Percentiles rank a stretch among this genome's conserved stretches.
phyloP scores from a whole-genome alignment of 1,140 invertebrate species.

The Procambarus clarkii region DNA sequence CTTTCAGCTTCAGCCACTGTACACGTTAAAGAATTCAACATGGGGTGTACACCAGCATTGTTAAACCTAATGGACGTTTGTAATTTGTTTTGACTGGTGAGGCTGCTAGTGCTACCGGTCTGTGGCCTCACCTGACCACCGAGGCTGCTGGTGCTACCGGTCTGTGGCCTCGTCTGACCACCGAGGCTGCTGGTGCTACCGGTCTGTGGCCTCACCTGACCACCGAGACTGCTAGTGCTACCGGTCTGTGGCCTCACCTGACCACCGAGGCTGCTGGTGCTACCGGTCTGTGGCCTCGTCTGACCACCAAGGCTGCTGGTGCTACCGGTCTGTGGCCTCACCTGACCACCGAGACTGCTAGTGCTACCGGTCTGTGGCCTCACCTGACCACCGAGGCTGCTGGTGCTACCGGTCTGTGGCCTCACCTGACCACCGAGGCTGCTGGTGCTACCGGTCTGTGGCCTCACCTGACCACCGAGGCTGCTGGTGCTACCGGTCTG shows the following conservation, averaged over 20 bases:
- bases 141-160: background rate
- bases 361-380: background rate
- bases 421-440: background rate
- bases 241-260: background rate
- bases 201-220: background rate
- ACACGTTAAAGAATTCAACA: background rate
- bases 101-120: background rate
- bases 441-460: background rate
- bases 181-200: background rate
- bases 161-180: background rate
- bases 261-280: background rate
- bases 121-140: background rate
- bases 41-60: too few relatives aligned
- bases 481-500: background rate
- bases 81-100: too few relatives aligned
- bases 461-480: too few relatives aligned
- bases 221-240: background rate
- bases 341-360: background rate
- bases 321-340: background rate
- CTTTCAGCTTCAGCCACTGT: background rate
- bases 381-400: background rate
- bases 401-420: background rate
- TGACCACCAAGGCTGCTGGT: background rate
- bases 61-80: too few relatives aligned
- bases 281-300: background rate